These are phyloP conservation scores for Wasmannia auropunctata DNA, from an alignment of 1,140 invertebrate genomes.

Conservation along the genomic window DNA sequence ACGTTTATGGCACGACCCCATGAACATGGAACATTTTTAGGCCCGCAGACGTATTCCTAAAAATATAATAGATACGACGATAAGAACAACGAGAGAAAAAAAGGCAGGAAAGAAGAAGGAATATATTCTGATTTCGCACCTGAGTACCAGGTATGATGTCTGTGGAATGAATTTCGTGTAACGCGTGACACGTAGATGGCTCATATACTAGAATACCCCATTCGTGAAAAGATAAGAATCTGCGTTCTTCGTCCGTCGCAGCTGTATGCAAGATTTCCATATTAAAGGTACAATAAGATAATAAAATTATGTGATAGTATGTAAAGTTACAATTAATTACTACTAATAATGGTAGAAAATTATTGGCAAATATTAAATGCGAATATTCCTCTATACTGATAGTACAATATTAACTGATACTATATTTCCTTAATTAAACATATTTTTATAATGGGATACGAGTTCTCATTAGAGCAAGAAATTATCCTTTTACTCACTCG, in stretches of 20 bases:
- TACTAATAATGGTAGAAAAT: neutral
- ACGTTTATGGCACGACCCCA: slow-evolving; percentile 93
- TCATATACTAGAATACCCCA: slow-evolving; percentile 92
- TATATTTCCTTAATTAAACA: neutral
- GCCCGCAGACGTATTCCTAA: slow-evolving; percentile 90
- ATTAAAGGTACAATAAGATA: slow-evolving; percentile 16
- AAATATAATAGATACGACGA: slow-evolving; percentile 40
- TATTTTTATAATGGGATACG: neutral
- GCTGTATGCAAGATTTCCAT: slow-evolving; percentile 80
- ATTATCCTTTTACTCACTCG: slow-evolving; percentile 85
- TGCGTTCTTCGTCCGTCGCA: slow-evolving; percentile 87
- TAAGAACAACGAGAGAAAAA: neutral
- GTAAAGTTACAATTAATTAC: neutral
- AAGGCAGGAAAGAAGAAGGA: neutral
- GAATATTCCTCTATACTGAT: neutral
- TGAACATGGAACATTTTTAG: slow-evolving; percentile 88
- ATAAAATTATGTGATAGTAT: neutral
- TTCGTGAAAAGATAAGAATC: slow-evolving; percentile 92
- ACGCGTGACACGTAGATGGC: slow-evolving; percentile 90
- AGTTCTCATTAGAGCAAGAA: neutral
- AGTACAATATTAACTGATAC: slow-evolving; percentile 7
- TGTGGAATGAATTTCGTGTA: slow-evolving; percentile 91
- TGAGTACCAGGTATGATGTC: slow-evolving; percentile 91
- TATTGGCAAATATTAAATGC: neutral
- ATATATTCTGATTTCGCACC: slow-evolving; percentile 79